Conservation (phyloP, 2,888 invertebrate species). For the Conchocele bisecta region DNA sequence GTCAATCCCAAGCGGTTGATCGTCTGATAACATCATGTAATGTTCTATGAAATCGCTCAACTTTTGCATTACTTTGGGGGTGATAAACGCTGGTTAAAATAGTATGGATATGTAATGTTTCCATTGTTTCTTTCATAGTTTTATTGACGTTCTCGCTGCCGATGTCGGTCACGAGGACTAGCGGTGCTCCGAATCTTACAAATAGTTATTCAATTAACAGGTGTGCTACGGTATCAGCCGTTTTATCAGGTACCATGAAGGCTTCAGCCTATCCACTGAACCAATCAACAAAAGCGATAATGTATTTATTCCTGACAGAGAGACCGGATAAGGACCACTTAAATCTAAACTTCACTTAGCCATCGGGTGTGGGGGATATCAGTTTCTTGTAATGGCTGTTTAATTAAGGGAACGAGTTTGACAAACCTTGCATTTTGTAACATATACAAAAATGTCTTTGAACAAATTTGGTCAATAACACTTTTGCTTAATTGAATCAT, state of each 20-base stretch:
- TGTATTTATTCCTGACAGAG: conserved; percentile 31
- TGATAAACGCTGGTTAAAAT: conserved; percentile 10
- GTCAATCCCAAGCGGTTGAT: background rate
- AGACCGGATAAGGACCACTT: conserved; percentile 21
- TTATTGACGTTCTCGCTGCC: conserved; percentile 3
- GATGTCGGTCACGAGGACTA: conserved; percentile 11
- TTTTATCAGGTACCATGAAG: conserved; percentile 26
- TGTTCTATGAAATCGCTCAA: conserved; percentile 19
- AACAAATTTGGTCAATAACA: conserved; percentile 37
- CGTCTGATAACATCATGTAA: background rate
- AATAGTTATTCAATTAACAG: conserved; percentile 4
- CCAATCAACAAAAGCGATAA: conserved; percentile 26
- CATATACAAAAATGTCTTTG: conserved; percentile 16
- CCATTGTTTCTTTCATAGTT: conserved; percentile 9
- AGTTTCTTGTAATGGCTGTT: conserved; percentile 42
- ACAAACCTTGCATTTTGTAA: conserved; percentile 19
- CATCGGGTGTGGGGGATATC: conserved; percentile 43
- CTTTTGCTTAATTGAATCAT: conserved; percentile 13
- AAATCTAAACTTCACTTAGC: conserved; percentile 15
- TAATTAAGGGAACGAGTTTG: conserved; percentile 15
- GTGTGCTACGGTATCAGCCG: conserved; percentile 18
- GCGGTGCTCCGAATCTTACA: background rate
- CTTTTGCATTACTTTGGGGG: conserved; percentile 4
- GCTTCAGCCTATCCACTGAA: conserved; percentile 15
- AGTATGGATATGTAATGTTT: conserved; percentile 8